Evolutionary conservation across 2,113 vertebrate species (phyloP).

Genomic region (Podarcis raffonei): DNA sequence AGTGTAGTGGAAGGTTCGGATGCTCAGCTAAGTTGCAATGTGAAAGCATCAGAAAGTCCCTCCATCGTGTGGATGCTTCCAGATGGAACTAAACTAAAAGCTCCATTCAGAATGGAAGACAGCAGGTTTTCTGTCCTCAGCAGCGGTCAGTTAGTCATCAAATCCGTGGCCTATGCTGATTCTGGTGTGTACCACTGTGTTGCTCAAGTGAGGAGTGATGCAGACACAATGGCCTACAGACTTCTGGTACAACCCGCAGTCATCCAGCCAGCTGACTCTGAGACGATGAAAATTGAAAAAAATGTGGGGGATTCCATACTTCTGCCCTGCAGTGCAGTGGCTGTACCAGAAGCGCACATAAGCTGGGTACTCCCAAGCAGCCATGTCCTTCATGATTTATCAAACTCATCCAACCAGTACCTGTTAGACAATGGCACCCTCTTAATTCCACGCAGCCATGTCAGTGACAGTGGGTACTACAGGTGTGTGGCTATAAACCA

Average conservation of each 20-base stretch:
- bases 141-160: constrained; percentile 78
- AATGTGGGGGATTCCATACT: constrained; percentile 71
- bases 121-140: constrained; percentile 77
- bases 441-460: constrained; percentile 73
- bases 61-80: constrained; percentile 84
- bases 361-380: constrained; percentile 87
- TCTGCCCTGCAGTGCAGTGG: constrained; percentile 77
- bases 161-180: constrained; percentile 71
- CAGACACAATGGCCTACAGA: constrained; percentile 71
- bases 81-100: constrained; percentile 77
- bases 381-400: constrained; percentile 65
- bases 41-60: constrained; percentile 79
- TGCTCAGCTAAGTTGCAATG: constrained; percentile 77
- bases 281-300: constrained; percentile 64
- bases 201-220: constrained; percentile 77
- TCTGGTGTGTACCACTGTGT: constrained; percentile 86
- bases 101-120: constrained; percentile 68
- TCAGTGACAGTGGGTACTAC: constrained; percentile 84
- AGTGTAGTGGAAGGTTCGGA: constrained; percentile 75
- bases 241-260: constrained; percentile 79
- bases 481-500: constrained; percentile 87
- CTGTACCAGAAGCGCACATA: constrained; percentile 83
- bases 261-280: constrained; percentile 60
- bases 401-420: constrained; percentile 74
- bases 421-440: constrained; percentile 81